Base-by-base conservation (phyloP, 1,140 invertebrate genomes). In the Drosophila repleta region DNA sequence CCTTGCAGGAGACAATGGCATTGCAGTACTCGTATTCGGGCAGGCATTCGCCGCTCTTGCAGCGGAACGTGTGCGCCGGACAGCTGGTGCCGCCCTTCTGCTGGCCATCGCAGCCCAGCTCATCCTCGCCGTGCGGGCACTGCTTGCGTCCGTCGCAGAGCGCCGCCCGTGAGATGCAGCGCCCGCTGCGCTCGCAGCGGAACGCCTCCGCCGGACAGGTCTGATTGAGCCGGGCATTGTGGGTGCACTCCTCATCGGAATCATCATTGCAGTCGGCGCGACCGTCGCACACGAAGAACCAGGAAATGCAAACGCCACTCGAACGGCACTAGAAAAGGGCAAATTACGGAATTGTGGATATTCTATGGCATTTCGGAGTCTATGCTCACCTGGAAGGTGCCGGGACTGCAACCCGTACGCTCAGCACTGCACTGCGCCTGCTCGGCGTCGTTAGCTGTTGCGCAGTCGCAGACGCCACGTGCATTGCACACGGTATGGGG, bases 201-300 rank as follows among this genome's bases (percentile, higher is more conserved):
- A 96, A 96, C 1, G 96, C 93, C 72, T 95, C 79, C 11, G 62
- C 35, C 5, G 91, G 91, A 41, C 91, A 92, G 51, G 70, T 85
- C 58, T 90, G 87, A 51, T 90, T 91, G 10, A 78, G 63, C 15
- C 85, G 78, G 21, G 78, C 62, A 62, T 92, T 91, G 52, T 90
- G 90, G 32, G 84, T 90, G 84, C 96, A 96, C 81, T 95, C 95
- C 91, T 98, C 97, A 89, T 97, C 97, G 0, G 96, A 96, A 11
- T 95, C 95, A 90, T 98, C 97, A 3, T 93, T 91, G 58, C 91
- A 92, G 49, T 92, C 91, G 57, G 94, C 94, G 71, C 96, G 94
- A n/a, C 97, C 97, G 91, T 99, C 97, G 92, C 98, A 99, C 0
- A 97, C 95, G 92, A 98, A 98, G 92, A 96, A 97, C 94, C 96